Percentiles rank a stretch among this genome's conserved stretches.
phyloP scores from a whole-genome alignment of 2,888 invertebrate genomes.

The Rotaria magnacalcarata region DNA sequence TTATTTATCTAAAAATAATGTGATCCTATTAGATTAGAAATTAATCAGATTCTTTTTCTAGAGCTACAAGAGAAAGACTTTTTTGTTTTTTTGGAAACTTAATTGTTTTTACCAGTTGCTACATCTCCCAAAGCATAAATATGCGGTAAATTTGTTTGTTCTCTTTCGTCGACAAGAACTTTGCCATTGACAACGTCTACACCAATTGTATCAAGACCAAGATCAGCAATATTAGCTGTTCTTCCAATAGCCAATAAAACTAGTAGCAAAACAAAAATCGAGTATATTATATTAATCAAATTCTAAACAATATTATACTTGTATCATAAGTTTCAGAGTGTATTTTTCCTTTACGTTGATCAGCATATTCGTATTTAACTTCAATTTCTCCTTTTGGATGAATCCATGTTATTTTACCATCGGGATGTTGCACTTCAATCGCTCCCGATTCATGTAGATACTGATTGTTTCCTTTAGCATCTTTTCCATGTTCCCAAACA shows the following conservation, averaged over 20 bases:
- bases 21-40: too few relatives aligned
- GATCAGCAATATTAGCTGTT: slow-evolving; percentile 62
- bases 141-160: slow-evolving; percentile 78
- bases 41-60: too few relatives aligned
- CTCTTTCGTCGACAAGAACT: slow-evolving; percentile 62
- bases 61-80: not conserved
- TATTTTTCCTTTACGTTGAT: slow-evolving; percentile 7
- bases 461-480: not conserved
- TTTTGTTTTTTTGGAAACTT: not conserved
- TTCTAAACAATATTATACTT: not conserved
- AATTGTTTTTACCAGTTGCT: slow-evolving; percentile 62
- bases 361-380: slow-evolving; percentile 11
- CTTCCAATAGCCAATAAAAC: slow-evolving; percentile 65
- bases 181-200: slow-evolving; percentile 63
- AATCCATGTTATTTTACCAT: slow-evolving; percentile 8
- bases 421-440: not conserved
- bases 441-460: not conserved
- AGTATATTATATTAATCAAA: too few relatives aligned
- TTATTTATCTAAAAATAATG: too few relatives aligned
- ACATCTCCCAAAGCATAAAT: slow-evolving; percentile 87
- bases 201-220: slow-evolving; percentile 69
- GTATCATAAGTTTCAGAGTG: not conserved
- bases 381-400: slow-evolving; percentile 5
- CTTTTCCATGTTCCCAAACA: not conserved
- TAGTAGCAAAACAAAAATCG: not conserved